Base-by-base conservation (phyloP, 2,797 vertebrate species). In the Xiphophorus birchmanni region DNA sequence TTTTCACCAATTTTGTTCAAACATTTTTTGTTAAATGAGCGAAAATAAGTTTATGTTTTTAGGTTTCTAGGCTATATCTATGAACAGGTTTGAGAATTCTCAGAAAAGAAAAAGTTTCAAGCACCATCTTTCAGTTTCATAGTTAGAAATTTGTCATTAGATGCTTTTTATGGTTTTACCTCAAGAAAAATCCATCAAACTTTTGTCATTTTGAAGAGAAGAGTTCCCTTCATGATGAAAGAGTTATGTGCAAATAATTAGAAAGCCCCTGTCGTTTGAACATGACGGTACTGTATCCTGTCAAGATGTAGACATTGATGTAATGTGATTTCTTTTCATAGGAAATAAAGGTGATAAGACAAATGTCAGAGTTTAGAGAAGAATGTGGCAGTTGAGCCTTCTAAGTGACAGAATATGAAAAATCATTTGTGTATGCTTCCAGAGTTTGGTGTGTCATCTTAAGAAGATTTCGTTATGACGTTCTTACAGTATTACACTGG, bases 351-450 rank as follows among this genome's bases (percentile, higher is more conserved):
- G n/a, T 44, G 29, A 50, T 78, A 15, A 44, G 73, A 72, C 45
- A 80, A 80, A 76, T 79, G 87, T 84, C 86, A 77, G 45, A 52
- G 76, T 78, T 84, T 84, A 79, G 80, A 83, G 75, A 44, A 32
- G n/a, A 75, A 9, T 13, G 17, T 72, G 73, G 80, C 56, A 9
- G 6, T 75, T 50, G 52, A n/a, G 50, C 17, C 37, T 37, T 74
- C 45, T 45, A 50, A 74, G 48, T 60, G 56, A 54, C 48, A 65
- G 12, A n/a, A 54, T 74, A 77, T 21, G 44, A 15, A 40, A 72
- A 9, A 11, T 80, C 74, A 21, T 40, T 21, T 17, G 72, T 54
- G 2, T 44, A 7, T 18, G 54, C 23, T 58, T 63, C 1, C 5
- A 77, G 23, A 47, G 13, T 76, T 84, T 75, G 13, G 18, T 29